These are phyloP conservation scores for Sarcophaga carnaria DNA, from an alignment of 2,888 invertebrate genomes.

Conservation along the genomic window DNA sequence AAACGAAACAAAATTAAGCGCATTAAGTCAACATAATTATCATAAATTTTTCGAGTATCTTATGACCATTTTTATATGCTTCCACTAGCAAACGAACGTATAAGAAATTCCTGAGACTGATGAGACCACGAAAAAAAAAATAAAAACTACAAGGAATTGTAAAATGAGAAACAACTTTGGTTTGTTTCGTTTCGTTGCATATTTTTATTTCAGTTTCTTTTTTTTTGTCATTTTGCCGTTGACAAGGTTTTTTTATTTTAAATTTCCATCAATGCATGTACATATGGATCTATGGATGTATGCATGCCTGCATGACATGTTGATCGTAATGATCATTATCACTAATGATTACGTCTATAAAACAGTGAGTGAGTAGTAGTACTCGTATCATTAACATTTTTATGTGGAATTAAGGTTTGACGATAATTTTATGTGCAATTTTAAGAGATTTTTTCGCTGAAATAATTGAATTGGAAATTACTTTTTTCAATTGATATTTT, in stretches of 20 bases:
- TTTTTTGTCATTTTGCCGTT: background rate
- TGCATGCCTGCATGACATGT: background rate
- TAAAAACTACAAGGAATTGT: background rate
- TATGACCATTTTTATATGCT: constrained; percentile 7
- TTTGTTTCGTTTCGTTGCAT: constrained; percentile 14
- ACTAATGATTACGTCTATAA: constrained; percentile 11
- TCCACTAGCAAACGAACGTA: background rate
- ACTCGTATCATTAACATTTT: constrained; percentile 56
- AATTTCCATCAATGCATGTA: background rate
- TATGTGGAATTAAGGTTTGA: constrained; percentile 50
- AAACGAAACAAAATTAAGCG: constrained; percentile 49
- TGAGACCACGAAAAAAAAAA: background rate
- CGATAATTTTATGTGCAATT: constrained; percentile 57
- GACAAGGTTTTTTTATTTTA: background rate
- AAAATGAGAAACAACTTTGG: constrained; percentile 36
- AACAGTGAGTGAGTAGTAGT: background rate
- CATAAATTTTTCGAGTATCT: constrained; percentile 60
- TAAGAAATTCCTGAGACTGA: background rate
- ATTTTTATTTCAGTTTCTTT: background rate
- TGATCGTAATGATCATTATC: constrained; percentile 26
- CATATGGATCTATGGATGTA: no score
- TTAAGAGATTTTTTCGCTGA: constrained; percentile 15
- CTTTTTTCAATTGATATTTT: background rate
- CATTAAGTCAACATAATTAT: constrained; percentile 68
- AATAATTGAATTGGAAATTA: constrained; percentile 31